Evolutionary conservation across 2,797 vertebrate genomes (phyloP), one percentile per base, ranked within the genome.

Genomic region (Phoeniculus purpureus): DNA sequence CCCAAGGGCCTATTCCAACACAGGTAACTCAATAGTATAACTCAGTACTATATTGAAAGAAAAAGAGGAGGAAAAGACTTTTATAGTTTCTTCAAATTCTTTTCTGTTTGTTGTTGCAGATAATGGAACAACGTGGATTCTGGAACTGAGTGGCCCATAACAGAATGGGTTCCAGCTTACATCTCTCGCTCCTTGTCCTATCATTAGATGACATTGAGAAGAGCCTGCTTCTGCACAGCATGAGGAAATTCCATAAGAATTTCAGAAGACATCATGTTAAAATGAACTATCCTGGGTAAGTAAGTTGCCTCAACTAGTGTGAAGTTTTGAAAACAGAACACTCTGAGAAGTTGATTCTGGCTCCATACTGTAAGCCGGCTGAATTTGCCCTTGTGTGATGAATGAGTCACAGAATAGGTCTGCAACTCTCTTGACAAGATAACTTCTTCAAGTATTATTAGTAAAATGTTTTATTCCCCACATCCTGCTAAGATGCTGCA

Each of bases 11-110:
- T 81, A 2, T 72, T 82, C n/a, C 62, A 81, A 43, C 12, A 68
- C 55, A 59, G 11, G 13, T 70, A 25, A 50, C 51, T 83, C 68
- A 55, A 47, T 48, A 48, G 20, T 48, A 21, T 70, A 25, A 50
- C 51, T 83, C 68, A 55, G 17, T 48, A 48, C 8, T 48, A 21
- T 48, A 20, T 48, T 48, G 19, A 25, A 1, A 16, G n/a, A 45
- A n/a, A 27, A 4, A 6, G 4, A 4, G 7, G 4, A 1, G 0
- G 2, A 2, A 31, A 67, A 9, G 17, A 3, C 7, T 73, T 72
- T 8, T 45, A 8, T 62, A 21, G 19, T 54, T n/a, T 52, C 11
- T 43, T 56, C 21, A 27, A 14, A 1, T 50, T 45, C 70, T 52
- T 77, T 78, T 47, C 47, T 55, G 13, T 45, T 79, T 43, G 15